These are phyloP conservation scores for Leucopsar rothschildi DNA, from an alignment of 2,113 vertebrate species.

Conservation along the genomic window DNA sequence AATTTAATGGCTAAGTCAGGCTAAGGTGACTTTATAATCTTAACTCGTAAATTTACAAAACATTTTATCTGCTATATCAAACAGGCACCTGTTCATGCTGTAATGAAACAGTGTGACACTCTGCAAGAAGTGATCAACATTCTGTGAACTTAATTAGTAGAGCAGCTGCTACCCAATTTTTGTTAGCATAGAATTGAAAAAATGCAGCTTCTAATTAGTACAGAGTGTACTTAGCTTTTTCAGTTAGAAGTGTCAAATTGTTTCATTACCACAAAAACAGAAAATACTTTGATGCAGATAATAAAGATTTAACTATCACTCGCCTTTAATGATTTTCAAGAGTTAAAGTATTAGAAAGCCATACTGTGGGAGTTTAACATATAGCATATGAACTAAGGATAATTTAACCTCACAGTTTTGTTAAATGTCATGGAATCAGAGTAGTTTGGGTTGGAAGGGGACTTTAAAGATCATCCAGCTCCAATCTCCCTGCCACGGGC, in stretches of 20 bases:
- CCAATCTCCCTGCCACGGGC: rapidly evolving
- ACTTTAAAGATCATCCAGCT: not conserved
- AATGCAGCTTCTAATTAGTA: conserved; percentile 45
- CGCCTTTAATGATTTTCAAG: not conserved
- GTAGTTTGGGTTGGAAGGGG: not conserved
- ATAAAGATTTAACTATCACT: conserved; percentile 19
- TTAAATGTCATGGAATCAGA: not conserved
- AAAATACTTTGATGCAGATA: not conserved
- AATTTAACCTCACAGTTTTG: not conserved
- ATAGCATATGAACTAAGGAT: not conserved
- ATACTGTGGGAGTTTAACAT: not conserved
- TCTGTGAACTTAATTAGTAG: conserved; percentile 35
- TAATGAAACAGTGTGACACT: conserved; percentile 3
- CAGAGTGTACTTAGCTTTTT: not conserved
- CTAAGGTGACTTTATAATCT: not conserved
- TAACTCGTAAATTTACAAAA: not conserved
- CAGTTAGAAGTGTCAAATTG: conserved; percentile 33
- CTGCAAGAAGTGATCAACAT: conserved; percentile 24
- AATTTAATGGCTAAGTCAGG: not conserved
- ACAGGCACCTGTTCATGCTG: not conserved
- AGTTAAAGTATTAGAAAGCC: not conserved
- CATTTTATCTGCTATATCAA: not conserved
- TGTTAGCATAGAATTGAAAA: conserved; percentile 24
- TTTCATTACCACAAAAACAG: not conserved
- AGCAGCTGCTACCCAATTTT: conserved; percentile 55